A percentile compares a stretch with the other conserved stretches of the same genome.
Evolutionary conservation across 2,113 vertebrate genomes (phyloP).

Genomic region (Actenoides hombroni): DNA sequence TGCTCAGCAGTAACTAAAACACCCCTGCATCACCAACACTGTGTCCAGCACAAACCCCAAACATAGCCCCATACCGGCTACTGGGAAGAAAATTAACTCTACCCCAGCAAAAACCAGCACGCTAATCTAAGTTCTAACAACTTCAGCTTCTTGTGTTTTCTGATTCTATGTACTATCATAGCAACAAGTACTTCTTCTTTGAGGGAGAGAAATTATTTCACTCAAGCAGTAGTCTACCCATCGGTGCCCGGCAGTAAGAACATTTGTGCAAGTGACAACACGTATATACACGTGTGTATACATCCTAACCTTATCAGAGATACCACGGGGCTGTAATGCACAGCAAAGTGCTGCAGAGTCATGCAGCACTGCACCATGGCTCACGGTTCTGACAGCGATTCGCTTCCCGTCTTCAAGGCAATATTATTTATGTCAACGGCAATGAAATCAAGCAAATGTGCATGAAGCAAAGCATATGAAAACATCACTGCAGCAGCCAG

Average conservation of each 20-base stretch:
- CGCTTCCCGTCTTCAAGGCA: accelerated
- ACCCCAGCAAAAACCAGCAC: not conserved
- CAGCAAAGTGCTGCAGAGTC: not conserved
- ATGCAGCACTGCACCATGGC: not conserved
- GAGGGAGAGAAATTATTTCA: constrained; percentile 48
- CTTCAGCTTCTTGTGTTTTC: not conserved
- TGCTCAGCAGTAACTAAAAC: not conserved
- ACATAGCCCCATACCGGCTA: not conserved
- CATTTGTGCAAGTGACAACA: not conserved
- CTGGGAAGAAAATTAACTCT: not conserved
- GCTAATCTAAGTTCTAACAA: constrained; percentile 47
- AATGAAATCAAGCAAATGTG: not conserved
- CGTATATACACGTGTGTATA: not conserved
- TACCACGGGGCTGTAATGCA: not conserved
- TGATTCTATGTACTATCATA: constrained; percentile 52
- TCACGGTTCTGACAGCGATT: not conserved
- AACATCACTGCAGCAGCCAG: not conserved
- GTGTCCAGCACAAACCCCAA: not conserved
- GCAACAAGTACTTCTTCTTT: constrained; percentile 52
- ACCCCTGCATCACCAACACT: not conserved
- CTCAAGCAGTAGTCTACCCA: not conserved
- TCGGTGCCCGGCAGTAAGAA: constrained; percentile 30
- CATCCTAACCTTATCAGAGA: not conserved
- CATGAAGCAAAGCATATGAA: not conserved
- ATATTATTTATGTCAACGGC: not conserved